Evolutionary conservation across 1,140 invertebrate genomes (phyloP).

Genomic region (Pogonomyrmex barbatus): DNA sequence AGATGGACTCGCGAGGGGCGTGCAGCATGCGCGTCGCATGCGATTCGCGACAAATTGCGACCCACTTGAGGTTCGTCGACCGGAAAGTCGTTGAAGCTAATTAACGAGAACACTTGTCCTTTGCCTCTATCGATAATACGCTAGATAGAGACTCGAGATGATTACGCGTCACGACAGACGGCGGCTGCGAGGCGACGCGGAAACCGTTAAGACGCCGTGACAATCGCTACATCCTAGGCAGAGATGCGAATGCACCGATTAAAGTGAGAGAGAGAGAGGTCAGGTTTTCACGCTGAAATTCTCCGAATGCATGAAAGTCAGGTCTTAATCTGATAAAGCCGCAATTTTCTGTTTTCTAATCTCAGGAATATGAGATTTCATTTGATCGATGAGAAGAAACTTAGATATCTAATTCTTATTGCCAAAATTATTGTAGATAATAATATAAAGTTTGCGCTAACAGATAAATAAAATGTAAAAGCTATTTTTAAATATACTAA

Average conservation of each 20-base stretch:
- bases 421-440: background rate
- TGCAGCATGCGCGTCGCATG: background rate
- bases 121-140: slow-evolving; percentile 33
- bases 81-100: slow-evolving; percentile 47
- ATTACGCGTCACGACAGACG: slow-evolving; percentile 11
- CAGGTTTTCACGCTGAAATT: slow-evolving; percentile 10
- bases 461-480: background rate
- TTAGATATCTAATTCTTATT: background rate
- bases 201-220: slow-evolving; percentile 23
- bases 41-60: slow-evolving; percentile 37
- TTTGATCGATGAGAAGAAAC: background rate
- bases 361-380: background rate
- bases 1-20: background rate
- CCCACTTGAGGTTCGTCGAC: slow-evolving; percentile 38
- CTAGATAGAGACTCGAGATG: slow-evolving; percentile 19
- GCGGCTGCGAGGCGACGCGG: background rate
- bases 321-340: slow-evolving; percentile 17
- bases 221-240: slow-evolving; percentile 7
- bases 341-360: slow-evolving; percentile 1
- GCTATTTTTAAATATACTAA: background rate
- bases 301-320: background rate
- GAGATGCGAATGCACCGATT: slow-evolving; percentile 31
- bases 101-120: slow-evolving; percentile 44
- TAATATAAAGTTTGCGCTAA: background rate
- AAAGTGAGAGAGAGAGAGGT: slow-evolving; percentile 10